Percentiles rank a stretch among this genome's conserved stretches.
Conservation (phyloP, 2,888 invertebrate species). For the Luperina nickerlii region DNA sequence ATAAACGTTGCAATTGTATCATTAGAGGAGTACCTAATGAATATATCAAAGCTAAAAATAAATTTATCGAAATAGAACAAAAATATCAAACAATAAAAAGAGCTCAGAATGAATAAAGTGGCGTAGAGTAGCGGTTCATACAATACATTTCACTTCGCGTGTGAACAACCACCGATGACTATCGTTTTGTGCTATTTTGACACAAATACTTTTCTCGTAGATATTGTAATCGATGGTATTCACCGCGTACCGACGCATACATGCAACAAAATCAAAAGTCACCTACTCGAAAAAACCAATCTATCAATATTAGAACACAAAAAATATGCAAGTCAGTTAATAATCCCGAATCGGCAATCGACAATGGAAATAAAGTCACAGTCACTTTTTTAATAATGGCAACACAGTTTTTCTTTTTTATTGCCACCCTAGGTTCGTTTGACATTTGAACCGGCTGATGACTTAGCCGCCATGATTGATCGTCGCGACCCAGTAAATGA, state of each 20-base stretch:
- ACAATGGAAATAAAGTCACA: slow-evolving; percentile 90
- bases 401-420: slow-evolving; percentile 88
- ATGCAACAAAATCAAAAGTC: slow-evolving; percentile 85
- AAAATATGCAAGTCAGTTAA: slow-evolving; percentile 91
- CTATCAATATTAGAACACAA: slow-evolving; percentile 91
- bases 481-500: slow-evolving; percentile 88
- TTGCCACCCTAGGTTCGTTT: slow-evolving; percentile 90
- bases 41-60: slow-evolving; percentile 77
- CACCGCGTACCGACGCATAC: slow-evolving; percentile 74
- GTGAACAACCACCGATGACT: slow-evolving; percentile 83
- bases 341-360: slow-evolving; percentile 90
- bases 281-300: slow-evolving; percentile 88
- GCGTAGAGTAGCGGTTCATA: slow-evolving; percentile 74
- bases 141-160: slow-evolving; percentile 83
- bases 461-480: slow-evolving; percentile 89
- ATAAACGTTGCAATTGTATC: slow-evolving; percentile 51
- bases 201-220: slow-evolving; percentile 81
- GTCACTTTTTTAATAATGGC: slow-evolving; percentile 91
- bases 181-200: slow-evolving; percentile 85
- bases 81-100: slow-evolving; percentile 74
- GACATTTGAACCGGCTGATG: slow-evolving; percentile 90
- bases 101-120: slow-evolving; percentile 76
- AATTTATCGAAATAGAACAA: slow-evolving; percentile 72
- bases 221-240: slow-evolving; percentile 83
- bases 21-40: slow-evolving; percentile 71